Base-by-base conservation (phyloP, 2,113 vertebrate species). In the Osmerus mordax region DNA sequence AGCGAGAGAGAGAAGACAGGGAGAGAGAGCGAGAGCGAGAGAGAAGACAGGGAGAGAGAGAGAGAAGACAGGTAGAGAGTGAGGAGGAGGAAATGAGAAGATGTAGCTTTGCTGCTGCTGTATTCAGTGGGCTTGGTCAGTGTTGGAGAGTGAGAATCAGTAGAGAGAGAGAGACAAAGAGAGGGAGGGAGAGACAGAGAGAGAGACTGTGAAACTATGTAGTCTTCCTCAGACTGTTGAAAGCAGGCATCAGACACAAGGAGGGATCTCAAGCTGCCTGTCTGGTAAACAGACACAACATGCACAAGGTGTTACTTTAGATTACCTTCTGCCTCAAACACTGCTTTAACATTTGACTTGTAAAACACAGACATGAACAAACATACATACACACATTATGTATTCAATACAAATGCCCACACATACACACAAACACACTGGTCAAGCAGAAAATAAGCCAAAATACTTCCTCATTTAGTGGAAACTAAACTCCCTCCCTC, bases 271-370 rank as follows among this genome's bases (percentile, higher is more conserved):
- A 32, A 32, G 29, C 29, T 5, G 29, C 29, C 29, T 4, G 29
- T 4, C 29, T 32, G 29, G 29, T 32, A 32, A 32, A 32, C 29
- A 32, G 29, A 32, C 3, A 5, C 29, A 32, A 32, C 29, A 5
- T 4, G 29, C 29, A 32, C 29, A 32, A 32, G 29, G 29, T 32
- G 29, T 32, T 32, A 32, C 29, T 32, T 3, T 32, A 14, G 32
- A 9, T 28, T 15, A 18, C 61, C 25, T 32, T 77, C 77, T 74
- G 55, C 47, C 85, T 67, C 65, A 78, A 71, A 69, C 67, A 36
- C 7, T 13, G 7, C 62, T 32, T 28, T 68, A 76, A 67, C 73
- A 62, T 56, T 56, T 5, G 54, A 74, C 66, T 72, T 19, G 82
- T 47, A n/a, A 71, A 75, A 78, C 19, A 60, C 55, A 41, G 41